Evolutionary conservation across 2,113 vertebrate species (phyloP), one percentile per base, ranked within the genome.

Genomic region (Pedionomus torquatus): DNA sequence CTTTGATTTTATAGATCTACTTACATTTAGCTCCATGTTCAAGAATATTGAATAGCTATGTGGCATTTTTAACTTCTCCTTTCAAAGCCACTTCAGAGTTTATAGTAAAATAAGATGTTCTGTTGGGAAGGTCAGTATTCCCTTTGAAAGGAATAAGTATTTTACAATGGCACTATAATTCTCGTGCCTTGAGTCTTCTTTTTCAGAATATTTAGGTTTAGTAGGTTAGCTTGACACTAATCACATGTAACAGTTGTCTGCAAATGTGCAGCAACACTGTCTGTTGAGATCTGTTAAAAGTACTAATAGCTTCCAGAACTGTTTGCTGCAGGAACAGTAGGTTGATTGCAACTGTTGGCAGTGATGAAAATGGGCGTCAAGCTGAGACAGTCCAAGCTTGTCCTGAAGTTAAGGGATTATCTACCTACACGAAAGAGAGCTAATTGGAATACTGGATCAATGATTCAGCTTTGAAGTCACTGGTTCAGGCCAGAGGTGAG

Each of bases 181-280:
- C 41, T 64, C 24, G 6, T 24, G 39, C 35, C 60, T 89, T 93
- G 87, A 66, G 78, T 76, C 46, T 58, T 51, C 26, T 43, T 76
- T 55, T 75, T 79, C 69, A 51, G 71, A 91, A 86, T 74, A 72
- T 76, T 95, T 95, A 77, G 15, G 26, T 63, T 55, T 94, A 52
- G 60, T 49, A 19, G 26, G 31, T 79, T 93, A 35, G 48, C 41
- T 95, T 95, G 95, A 92, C 39, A 31, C 31, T 96, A 66, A 95
- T 92, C 75, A 13, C 41, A 23, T 10, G 37, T 54, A 95, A 43
- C 90, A 89, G 90, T 93, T 95, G 74, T 94, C 87, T 96, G 83
- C 58, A 92, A 95, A 97, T 83, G 92, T 90, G 90, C 92, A 96
- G 83, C 90, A 93, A 30, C 13, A 26, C 80, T 93, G 93, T 94